Evolutionary conservation across 2,888 invertebrate genomes (phyloP).

Genomic region (Apoda limacodes): DNA sequence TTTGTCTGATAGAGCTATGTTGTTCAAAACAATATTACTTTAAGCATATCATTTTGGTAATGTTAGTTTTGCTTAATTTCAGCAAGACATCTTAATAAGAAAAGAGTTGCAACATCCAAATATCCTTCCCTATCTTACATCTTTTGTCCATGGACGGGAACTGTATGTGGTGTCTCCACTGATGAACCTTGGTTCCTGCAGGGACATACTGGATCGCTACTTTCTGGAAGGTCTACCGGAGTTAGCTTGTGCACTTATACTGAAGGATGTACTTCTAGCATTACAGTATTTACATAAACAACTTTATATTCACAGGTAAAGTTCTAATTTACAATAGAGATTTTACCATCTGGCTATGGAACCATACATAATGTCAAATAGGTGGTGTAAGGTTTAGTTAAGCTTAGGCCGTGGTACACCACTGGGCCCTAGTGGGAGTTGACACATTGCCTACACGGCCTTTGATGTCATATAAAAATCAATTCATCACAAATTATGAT

Average conservation of each 20-base stretch:
- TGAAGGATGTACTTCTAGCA: slow-evolving; percentile 82
- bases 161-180: slow-evolving; percentile 85
- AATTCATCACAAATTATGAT: too few relatives aligned
- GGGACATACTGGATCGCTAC: slow-evolving; percentile 80
- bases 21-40: too few relatives aligned
- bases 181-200: slow-evolving; percentile 87
- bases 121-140: slow-evolving; percentile 78
- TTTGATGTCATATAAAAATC: too few relatives aligned
- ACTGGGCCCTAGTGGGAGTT: too few relatives aligned
- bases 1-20: too few relatives aligned
- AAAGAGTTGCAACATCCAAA: slow-evolving; percentile 84
- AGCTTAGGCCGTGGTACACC: too few relatives aligned
- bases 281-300: slow-evolving; percentile 87
- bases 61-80: too few relatives aligned
- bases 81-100: slow-evolving; percentile 83
- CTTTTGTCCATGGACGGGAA: slow-evolving; percentile 83
- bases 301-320: slow-evolving; percentile 86
- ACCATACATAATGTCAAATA: neutral
- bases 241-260: slow-evolving; percentile 80
- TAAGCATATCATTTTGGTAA: too few relatives aligned
- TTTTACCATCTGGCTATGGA: too few relatives aligned
- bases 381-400: too few relatives aligned
- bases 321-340: too few relatives aligned
- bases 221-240: slow-evolving; percentile 86
- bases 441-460: too few relatives aligned